Conservation (phyloP, 2,113 vertebrate genomes). For the Neotragus pygmaeus region DNA sequence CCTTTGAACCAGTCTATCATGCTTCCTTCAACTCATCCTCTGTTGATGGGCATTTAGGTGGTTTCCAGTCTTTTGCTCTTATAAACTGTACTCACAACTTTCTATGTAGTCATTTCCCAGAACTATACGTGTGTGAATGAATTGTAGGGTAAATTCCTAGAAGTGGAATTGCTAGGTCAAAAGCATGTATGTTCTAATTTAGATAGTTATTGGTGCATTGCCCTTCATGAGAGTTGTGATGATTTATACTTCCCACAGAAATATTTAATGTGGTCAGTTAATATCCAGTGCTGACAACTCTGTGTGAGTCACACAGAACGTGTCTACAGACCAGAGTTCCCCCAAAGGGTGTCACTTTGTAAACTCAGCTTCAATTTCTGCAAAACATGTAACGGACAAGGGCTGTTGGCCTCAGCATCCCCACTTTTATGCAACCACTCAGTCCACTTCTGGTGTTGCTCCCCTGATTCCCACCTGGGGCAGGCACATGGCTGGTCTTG, state of each 20-base stretch:
- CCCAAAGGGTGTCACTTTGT: neutral
- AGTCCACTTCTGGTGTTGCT: neutral
- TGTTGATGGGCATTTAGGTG: slow-evolving; percentile 28
- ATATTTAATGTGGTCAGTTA: neutral
- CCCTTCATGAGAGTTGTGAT: neutral
- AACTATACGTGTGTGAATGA: neutral
- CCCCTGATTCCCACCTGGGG: neutral
- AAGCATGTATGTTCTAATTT: neutral
- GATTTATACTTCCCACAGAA: neutral
- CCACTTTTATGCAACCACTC: neutral
- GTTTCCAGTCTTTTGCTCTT: slow-evolving; percentile 35
- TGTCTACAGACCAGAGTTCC: neutral
- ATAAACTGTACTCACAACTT: neutral
- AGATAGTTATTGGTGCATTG: neutral
- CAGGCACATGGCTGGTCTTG: neutral
- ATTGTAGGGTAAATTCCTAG: slow-evolving; percentile 33
- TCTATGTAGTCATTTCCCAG: neutral
- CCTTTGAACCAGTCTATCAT: neutral
- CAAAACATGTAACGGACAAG: neutral
- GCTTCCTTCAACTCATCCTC: neutral
- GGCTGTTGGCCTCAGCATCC: neutral
- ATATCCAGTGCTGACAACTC: neutral
- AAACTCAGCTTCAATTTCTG: neutral
- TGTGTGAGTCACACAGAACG: neutral
- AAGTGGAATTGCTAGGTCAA: neutral